These are phyloP conservation scores for Hirtodrosophila confusa DNA, from an alignment of 2,888 invertebrate species.

Conservation along the genomic window DNA sequence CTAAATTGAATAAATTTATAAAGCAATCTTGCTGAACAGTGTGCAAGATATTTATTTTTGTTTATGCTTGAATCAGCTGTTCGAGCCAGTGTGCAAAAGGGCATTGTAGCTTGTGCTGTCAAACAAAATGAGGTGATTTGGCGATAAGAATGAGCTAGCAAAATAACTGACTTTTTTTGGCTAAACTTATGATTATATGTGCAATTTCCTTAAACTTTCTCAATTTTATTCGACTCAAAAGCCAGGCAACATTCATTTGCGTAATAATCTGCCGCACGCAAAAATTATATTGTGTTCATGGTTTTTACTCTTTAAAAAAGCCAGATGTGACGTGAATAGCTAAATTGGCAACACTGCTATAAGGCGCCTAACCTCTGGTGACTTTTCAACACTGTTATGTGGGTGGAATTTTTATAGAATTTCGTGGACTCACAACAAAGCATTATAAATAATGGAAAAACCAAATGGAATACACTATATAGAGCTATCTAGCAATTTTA, in stretches of 20 bases:
- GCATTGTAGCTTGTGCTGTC: too few species aligned
- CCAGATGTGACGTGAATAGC: too few species aligned
- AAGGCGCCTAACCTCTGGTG: not conserved
- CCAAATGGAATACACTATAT: constrained; percentile 86
- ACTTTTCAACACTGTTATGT: constrained; percentile 38
- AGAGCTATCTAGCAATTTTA: constrained; percentile 90
- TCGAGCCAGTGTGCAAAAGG: constrained; percentile 16
- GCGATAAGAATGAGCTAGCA: too few species aligned
- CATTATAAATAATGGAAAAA: constrained; percentile 56
- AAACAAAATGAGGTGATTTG: too few species aligned
- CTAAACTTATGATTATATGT: too few species aligned
- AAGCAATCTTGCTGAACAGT: constrained; percentile 31
- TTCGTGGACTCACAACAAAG: not conserved
- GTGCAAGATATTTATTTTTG: constrained; percentile 29
- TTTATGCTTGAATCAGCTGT: constrained; percentile 45
- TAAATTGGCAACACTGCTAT: not conserved
- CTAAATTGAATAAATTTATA: constrained; percentile 5
- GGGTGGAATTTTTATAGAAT: constrained; percentile 19
- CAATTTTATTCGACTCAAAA: too few species aligned
- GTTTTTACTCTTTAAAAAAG: too few species aligned
- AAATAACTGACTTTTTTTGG: too few species aligned
- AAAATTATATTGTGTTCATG: too few species aligned
- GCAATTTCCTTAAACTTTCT: too few species aligned
- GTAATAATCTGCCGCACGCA: too few species aligned
- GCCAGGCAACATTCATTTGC: too few species aligned